A percentile compares a stretch with the other conserved stretches of the same genome.
Conservation (phyloP, 2,797 vertebrate genomes). For the Simalia tracyae region DNA sequence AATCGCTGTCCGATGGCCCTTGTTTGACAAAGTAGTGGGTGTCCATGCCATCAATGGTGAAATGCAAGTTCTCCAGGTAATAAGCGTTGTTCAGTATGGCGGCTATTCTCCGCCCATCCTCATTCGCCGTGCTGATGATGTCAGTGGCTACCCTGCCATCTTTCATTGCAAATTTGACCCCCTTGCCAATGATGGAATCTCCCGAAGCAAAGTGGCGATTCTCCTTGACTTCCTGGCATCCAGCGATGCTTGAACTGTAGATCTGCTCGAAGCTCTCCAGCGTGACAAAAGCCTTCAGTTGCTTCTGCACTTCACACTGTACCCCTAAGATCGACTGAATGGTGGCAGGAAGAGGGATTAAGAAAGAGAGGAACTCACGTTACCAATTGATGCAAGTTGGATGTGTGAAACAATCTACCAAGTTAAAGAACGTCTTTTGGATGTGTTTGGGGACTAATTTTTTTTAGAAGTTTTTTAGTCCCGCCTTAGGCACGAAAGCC, state of each 20-base stretch:
- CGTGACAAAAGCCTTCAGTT: constrained; percentile 95
- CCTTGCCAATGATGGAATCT: constrained; percentile 92
- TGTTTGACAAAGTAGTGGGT: constrained; percentile 94
- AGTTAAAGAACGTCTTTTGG: background rate
- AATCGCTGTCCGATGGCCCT: constrained; percentile 87
- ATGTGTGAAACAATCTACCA: fast-evolving
- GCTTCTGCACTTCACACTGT: constrained; percentile 96
- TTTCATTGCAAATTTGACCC: constrained; percentile 93
- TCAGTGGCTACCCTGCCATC: constrained; percentile 89
- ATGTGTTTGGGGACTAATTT: background rate
- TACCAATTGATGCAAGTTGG: constrained; percentile 11
- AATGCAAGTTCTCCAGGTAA: constrained; percentile 92
- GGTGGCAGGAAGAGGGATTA: constrained; percentile 9
- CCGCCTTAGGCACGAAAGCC: background rate
- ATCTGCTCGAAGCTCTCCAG: constrained; percentile 91
- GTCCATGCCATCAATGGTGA: constrained; percentile 88
- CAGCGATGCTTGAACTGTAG: constrained; percentile 85
- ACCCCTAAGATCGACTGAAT: constrained; percentile 91
- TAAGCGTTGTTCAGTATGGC: constrained; percentile 89
- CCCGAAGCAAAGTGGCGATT: constrained; percentile 84
- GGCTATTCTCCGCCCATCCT: constrained; percentile 90
- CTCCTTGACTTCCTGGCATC: constrained; percentile 81
- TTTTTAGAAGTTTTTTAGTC: background rate
- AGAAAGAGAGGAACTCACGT: background rate
- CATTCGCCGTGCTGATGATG: constrained; percentile 93